These are phyloP conservation scores for Syritta pipiens DNA, from an alignment of 2,888 invertebrate genomes.

Conservation along the genomic window DNA sequence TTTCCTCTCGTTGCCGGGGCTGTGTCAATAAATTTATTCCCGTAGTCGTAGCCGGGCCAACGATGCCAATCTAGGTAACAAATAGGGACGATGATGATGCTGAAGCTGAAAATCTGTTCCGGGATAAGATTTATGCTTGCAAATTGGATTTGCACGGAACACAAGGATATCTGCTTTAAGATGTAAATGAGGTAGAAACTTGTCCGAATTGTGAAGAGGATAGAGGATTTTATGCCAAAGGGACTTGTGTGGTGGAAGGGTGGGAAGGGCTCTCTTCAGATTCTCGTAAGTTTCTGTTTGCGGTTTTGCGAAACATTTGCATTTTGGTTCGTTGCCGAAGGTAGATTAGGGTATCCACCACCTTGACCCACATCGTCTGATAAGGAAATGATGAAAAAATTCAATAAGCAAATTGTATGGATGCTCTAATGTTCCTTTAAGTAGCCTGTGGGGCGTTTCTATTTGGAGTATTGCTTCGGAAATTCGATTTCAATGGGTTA, in stretches of 20 bases:
- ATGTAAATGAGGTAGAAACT: conserved; percentile 49
- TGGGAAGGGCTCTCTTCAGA: no score
- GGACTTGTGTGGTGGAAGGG: not conserved
- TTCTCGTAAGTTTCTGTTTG: no score
- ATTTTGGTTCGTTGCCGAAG: not conserved
- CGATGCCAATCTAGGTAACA: not conserved
- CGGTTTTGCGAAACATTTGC: conserved; percentile 9
- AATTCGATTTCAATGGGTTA: no score
- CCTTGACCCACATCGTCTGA: not conserved
- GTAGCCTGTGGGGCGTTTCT: not conserved
- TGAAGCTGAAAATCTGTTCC: conserved; percentile 20
- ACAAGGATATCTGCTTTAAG: conserved; percentile 30
- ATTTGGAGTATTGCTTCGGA: not conserved
- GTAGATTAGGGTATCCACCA: not conserved
- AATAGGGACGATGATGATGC: not conserved
- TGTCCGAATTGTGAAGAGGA: conserved; percentile 21
- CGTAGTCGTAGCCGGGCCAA: conserved; percentile 20
- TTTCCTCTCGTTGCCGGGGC: no score
- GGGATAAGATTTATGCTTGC: conserved; percentile 18
- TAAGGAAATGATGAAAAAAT: not conserved
- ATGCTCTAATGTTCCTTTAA: not conserved
- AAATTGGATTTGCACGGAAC: conserved; percentile 42
- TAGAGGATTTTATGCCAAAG: conserved; percentile 17
- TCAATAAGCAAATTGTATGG: not conserved
- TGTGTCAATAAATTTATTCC: conserved; percentile 5